Base-by-base conservation (phyloP, 64 coral and sea anemone genomes). In the Exaiptasia diaphana region DNA sequence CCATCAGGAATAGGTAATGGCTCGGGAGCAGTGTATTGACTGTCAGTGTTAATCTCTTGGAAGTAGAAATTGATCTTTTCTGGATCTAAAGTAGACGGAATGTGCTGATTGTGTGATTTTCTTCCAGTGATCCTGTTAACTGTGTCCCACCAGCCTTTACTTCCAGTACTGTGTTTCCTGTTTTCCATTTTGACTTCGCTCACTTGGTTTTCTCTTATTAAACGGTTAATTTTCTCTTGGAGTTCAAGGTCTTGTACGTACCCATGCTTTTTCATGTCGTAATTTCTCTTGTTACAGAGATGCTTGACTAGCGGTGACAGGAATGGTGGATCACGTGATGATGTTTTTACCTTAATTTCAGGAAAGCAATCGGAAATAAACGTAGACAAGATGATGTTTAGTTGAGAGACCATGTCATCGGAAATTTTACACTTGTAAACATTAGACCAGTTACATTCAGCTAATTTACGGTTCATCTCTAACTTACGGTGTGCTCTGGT, bases 131-230 rank as follows among this genome's bases (percentile, higher is more conserved):
- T 73, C 25, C 38, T 49, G 45, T 59, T 70, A 36, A 84, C 67
- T 18, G 67, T 84, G 50, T 71, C 57, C 81, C 50, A 84, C 81
- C 81, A 84, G 23, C 40, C 27, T 55, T 63, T 83, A 38, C 35
- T 57, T 7, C 35, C 38, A 43, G 46, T 68, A 68, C 43, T 28
- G 35, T 82, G 44, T 43, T 67, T 30, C 39, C 73, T 71, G 67
- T 71, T 83, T 70, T 52, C 67, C 23, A 54, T 83, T 71, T 40
- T 52, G 33, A 83, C 53, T 83, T 30, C 81, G 38, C 35, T 70
- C 35, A 83, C 40, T 56, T 83, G 81, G 57, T 83, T 83, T 71
- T 83, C 32, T 41, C 53, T 34, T 57, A 83, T 83, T 35, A 83
- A 49, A 18, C 38, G 41, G 41, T 83, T 63, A 71, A 83, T 83